These are phyloP conservation scores for Cinara cedri DNA, from an alignment of 2,888 invertebrate species.

Conservation along the genomic window DNA sequence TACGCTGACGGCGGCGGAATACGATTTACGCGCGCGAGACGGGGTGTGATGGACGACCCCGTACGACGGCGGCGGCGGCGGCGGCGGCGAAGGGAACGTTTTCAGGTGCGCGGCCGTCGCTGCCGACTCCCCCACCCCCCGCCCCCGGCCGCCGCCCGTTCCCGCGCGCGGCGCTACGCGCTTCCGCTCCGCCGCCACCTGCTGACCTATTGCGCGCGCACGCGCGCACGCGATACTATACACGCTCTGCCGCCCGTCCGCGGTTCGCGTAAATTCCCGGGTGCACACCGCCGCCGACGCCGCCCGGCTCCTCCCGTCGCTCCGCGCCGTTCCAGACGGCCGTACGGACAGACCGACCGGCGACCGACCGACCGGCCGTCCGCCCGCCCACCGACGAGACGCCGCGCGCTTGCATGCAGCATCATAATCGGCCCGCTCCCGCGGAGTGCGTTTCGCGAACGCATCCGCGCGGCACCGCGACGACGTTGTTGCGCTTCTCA, in stretches of 20 bases:
- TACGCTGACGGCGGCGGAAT: neutral
- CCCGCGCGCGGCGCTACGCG: neutral
- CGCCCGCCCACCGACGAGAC: too few relatives aligned
- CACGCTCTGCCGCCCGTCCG: neutral
- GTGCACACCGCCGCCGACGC: neutral
- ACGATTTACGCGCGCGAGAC: conserved; percentile 16
- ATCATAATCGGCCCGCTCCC: too few relatives aligned
- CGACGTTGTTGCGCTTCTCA: too few relatives aligned
- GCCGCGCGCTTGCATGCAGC: too few relatives aligned
- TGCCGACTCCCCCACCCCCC: neutral
- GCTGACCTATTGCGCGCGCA: conserved; percentile 34
- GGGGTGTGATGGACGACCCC: neutral
- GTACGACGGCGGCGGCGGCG: neutral
- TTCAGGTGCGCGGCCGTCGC: conserved; percentile 29
- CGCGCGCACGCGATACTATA: neutral
- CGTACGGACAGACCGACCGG: too few relatives aligned
- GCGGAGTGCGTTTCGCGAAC: too few relatives aligned
- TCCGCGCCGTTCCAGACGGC: too few relatives aligned
- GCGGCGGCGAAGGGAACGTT: conserved; percentile 14
- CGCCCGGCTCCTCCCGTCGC: neutral
- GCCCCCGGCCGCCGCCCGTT: neutral
- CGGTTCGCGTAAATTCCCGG: conserved; percentile 48
- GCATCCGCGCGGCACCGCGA: too few relatives aligned
- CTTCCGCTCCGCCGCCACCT: conserved; percentile 35
- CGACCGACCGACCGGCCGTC: too few relatives aligned